Percentiles rank a stretch among this genome's conserved stretches.
These are phyloP conservation scores for Monoplex corrugatus DNA, from an alignment of 2,888 invertebrate genomes.

Conservation along the genomic window DNA sequence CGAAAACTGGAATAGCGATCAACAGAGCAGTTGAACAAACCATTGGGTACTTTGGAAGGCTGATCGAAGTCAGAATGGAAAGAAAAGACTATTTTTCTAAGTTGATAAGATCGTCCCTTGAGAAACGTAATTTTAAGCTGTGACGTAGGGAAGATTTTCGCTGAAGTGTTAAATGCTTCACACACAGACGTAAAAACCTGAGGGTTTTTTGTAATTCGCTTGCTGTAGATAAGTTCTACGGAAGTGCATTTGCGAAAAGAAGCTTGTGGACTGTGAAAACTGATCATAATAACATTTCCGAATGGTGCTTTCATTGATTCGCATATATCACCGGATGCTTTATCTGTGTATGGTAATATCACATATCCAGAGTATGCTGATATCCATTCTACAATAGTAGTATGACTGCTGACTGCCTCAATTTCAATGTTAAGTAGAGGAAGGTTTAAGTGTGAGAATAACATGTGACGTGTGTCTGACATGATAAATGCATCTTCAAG, in stretches of 20 bases:
- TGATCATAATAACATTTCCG: not conserved
- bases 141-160: not conserved
- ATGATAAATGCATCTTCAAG: not conserved
- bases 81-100: not conserved
- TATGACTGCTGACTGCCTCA: not conserved
- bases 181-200: not conserved
- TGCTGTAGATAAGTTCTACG: not conserved
- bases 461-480: not conserved
- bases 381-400: not conserved
- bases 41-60: not conserved
- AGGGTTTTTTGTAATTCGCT: not conserved
- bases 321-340: too few relatives aligned
- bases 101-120: not conserved
- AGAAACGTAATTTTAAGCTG: not conserved
- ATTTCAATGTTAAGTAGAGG: not conserved
- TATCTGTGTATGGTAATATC: not conserved
- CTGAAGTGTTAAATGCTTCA: not conserved
- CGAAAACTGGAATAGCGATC: not conserved
- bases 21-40: slow-evolving; percentile 34
- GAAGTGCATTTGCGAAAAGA: too few relatives aligned
- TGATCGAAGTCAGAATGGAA: not conserved
- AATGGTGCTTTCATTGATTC: not conserved
- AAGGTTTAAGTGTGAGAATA: not conserved
- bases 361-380: not conserved
- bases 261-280: not conserved